Evolutionary conservation across 2,888 invertebrate species (phyloP).

Genomic region (Nysson spinosus): DNA sequence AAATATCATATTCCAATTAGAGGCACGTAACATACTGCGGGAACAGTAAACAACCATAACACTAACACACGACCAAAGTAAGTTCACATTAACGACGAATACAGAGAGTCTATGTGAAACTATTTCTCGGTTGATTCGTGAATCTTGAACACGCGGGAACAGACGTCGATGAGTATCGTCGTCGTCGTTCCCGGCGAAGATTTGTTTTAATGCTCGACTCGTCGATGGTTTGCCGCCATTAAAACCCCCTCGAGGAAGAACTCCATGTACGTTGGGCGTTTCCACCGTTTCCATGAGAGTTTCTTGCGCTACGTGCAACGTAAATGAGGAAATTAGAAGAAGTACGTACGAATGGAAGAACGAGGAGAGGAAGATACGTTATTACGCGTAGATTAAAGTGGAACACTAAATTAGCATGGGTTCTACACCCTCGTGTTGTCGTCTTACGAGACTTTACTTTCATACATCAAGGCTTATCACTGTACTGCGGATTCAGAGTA

Average conservation of each 20-base stretch:
- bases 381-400: constrained; percentile 35
- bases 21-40: no score
- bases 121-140: neutral
- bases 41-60: neutral
- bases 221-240: constrained; percentile 47
- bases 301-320: constrained; percentile 26
- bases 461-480: neutral
- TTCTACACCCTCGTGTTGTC: constrained; percentile 1
- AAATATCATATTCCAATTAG: no score
- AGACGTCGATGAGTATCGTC: constrained; percentile 37
- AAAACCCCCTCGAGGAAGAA: constrained; percentile 27
- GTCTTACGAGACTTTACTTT: neutral
- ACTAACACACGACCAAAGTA: neutral
- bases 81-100: neutral
- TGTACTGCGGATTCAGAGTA: neutral
- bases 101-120: neutral
- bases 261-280: constrained; percentile 16
- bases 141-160: neutral
- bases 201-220: constrained; percentile 51
- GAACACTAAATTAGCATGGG: constrained; percentile 30
- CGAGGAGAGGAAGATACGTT: constrained; percentile 6
- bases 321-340: constrained; percentile 29
- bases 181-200: constrained; percentile 34
- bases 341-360: constrained; percentile 1
- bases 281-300: constrained; percentile 19